These are phyloP conservation scores for Agrotis exclamationis DNA, from an alignment of 2,888 invertebrate species.

Conservation along the genomic window DNA sequence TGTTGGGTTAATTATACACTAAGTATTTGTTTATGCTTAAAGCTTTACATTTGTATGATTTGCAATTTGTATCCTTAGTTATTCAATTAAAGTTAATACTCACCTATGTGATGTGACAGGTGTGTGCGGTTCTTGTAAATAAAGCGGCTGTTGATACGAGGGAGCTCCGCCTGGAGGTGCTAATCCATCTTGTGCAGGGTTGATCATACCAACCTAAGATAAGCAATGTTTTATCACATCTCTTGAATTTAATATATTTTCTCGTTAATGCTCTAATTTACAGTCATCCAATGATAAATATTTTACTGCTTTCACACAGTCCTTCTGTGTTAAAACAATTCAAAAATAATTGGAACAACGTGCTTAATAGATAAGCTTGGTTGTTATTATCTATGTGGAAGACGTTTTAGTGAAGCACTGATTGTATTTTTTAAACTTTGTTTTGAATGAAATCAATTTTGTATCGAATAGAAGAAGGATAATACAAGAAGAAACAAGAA, in stretches of 20 bases:
- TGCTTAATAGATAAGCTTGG: neutral
- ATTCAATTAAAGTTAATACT: conserved; percentile 44
- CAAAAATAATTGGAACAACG: conserved; percentile 29
- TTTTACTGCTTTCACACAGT: conserved; percentile 4
- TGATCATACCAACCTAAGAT: conserved; percentile 91
- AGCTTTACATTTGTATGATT: conserved; percentile 6
- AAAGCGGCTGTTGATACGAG: conserved; percentile 94
- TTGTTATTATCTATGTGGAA: conserved; percentile 22
- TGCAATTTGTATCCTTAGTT: neutral
- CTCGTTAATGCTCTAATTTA: neutral
- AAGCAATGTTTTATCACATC: conserved; percentile 60
- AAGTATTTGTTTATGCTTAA: neutral
- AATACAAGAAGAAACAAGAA: conserved; percentile 7
- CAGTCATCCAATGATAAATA: conserved; percentile 7
- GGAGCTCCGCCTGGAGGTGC: conserved; percentile 91
- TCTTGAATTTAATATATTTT: conserved; percentile 1
- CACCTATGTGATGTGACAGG: conserved; percentile 88
- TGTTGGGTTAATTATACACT: neutral
- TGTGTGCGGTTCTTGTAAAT: conserved; percentile 91
- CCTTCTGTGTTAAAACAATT: neutral
- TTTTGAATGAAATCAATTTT: conserved; percentile 6
- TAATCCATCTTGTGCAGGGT: conserved; percentile 92
- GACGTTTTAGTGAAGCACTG: conserved; percentile 12
- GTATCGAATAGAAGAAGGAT: neutral
- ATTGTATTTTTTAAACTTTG: conserved; percentile 16